Evolutionary conservation across 2,888 invertebrate species (phyloP).

Genomic region (Apantesis nais): DNA sequence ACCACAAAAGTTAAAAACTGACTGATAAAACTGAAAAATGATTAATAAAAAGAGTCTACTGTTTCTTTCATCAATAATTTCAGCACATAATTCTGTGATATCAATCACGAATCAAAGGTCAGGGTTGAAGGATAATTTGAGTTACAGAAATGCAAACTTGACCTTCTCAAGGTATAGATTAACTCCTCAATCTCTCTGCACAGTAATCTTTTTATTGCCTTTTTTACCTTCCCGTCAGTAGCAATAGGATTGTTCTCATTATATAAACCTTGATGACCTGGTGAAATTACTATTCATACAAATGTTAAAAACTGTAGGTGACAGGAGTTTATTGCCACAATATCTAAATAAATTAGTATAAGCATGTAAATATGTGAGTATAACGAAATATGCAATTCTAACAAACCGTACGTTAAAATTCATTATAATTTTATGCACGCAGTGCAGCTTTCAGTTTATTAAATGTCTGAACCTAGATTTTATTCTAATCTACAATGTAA

Average conservation of each 20-base stretch:
- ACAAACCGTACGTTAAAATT: constrained; percentile 69
- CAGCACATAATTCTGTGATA: no score
- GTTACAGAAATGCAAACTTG: background rate
- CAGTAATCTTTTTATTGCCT: no score
- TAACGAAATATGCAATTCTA: constrained; percentile 58
- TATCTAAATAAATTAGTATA: no score
- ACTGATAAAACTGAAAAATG: no score
- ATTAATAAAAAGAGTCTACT: no score
- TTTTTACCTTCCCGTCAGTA: no score
- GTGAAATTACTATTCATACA: no score
- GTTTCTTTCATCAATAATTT: background rate
- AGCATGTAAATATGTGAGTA: constrained; percentile 8
- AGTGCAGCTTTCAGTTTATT: constrained; percentile 62
- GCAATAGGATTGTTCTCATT: no score
- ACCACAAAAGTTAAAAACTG: background rate
- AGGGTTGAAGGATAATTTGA: background rate
- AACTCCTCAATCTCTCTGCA: background rate
- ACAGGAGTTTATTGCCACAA: no score
- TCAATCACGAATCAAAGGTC: background rate
- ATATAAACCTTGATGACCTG: no score
- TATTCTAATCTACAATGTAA: constrained; percentile 50
- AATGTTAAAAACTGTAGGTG: no score
- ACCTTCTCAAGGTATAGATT: background rate
- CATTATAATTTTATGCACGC: constrained; percentile 81
- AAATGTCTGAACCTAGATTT: constrained; percentile 47